Evolutionary conservation across 2,113 vertebrate species (phyloP).

Genomic region (Morone saxatilis): DNA sequence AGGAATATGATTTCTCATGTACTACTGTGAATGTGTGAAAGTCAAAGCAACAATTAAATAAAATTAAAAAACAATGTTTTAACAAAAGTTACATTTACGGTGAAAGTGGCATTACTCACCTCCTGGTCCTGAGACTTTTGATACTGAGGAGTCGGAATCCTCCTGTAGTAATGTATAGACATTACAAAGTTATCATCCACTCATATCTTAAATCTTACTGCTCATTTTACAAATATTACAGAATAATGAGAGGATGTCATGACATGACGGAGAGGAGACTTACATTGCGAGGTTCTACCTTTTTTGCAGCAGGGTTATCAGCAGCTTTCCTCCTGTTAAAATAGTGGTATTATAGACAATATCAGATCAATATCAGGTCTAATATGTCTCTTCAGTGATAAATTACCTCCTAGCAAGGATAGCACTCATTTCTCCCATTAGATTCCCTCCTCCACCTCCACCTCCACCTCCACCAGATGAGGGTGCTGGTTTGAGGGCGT

Average conservation of each 20-base stretch:
- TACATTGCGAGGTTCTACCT: slow-evolving; percentile 79
- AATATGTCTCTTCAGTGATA: neutral
- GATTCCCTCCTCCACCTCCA: slow-evolving; percentile 77
- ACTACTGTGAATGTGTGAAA: no score
- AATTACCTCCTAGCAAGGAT: slow-evolving; percentile 88
- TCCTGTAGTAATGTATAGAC: slow-evolving; percentile 73
- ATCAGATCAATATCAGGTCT: neutral
- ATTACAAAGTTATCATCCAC: neutral
- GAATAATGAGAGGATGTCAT: neutral
- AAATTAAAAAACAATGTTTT: no score
- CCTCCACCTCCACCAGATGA: slow-evolving; percentile 73
- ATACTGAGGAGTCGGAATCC: slow-evolving; percentile 61
- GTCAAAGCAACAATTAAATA: no score
- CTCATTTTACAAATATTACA: neutral
- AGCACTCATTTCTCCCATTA: slow-evolving; percentile 91
- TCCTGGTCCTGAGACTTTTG: slow-evolving; percentile 72
- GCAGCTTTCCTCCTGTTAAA: slow-evolving; percentile 85
- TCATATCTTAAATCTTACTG: neutral
- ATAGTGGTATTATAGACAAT: neutral
- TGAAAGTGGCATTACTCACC: slow-evolving; percentile 39
- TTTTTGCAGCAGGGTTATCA: slow-evolving; percentile 76
- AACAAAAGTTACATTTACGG: no score
- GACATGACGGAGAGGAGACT: slow-evolving; percentile 39
- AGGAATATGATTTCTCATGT: no score
- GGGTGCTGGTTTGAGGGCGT: slow-evolving; percentile 70